A percentile compares a stretch with the other conserved stretches of the same genome.
These are phyloP conservation scores for Eciton burchellii DNA, from an alignment of 1,140 invertebrate species.

Conservation along the genomic window DNA sequence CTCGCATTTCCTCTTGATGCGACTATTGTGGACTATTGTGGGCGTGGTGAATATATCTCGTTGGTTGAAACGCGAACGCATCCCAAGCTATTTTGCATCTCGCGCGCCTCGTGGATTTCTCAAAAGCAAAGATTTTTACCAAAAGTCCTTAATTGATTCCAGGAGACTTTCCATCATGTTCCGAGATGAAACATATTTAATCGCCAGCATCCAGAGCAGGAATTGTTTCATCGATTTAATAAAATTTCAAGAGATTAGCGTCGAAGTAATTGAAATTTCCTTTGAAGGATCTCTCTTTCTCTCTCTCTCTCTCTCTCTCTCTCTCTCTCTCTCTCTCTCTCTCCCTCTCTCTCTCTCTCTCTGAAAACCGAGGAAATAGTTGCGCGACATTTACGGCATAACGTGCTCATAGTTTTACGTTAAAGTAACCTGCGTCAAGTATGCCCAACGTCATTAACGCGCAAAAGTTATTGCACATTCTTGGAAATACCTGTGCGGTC, in stretches of 20 bases:
- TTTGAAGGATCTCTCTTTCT: too few species aligned
- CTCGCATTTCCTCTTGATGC: slow-evolving; percentile 30
- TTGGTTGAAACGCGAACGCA: slow-evolving; percentile 26
- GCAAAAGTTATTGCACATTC: slow-evolving; percentile 31
- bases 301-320: too few species aligned
- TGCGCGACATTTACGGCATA: background rate
- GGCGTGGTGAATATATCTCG: slow-evolving; percentile 29
- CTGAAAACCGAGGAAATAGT: slow-evolving; percentile 28
- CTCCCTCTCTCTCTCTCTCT: too few species aligned
- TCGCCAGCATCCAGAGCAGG: background rate
- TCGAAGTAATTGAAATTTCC: too few species aligned
- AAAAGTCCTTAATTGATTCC: slow-evolving; percentile 6
- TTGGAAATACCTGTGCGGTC: slow-evolving; percentile 35
- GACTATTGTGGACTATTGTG: background rate
- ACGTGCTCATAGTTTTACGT: slow-evolving; percentile 9
- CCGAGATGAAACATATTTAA: background rate
- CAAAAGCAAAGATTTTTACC: background rate
- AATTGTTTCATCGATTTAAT: background rate
- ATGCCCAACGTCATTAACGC: slow-evolving; percentile 21
- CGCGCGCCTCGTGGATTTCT: background rate
- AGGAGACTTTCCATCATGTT: background rate
- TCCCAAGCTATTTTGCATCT: background rate
- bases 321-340: too few species aligned
- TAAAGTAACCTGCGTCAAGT: slow-evolving; percentile 17
- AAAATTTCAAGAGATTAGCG: background rate